A percentile compares a stretch with the other conserved stretches of the same genome.
phyloP scores from a whole-genome alignment of 2,888 invertebrate species.

The Marasmarcha lunaedactyla region DNA sequence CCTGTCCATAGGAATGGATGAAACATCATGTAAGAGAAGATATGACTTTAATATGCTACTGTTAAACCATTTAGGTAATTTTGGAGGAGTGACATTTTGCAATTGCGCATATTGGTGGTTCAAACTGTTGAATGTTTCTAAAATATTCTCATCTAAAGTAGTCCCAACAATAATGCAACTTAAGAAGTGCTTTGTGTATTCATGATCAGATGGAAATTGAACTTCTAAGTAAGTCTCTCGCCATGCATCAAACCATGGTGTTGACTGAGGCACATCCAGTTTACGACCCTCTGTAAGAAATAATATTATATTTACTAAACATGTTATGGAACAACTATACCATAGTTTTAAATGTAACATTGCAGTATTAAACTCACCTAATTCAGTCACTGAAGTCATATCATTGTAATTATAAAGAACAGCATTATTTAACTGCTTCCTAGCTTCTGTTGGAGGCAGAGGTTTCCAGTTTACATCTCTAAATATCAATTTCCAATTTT shows the following conservation, averaged over 20 bases:
- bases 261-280: conserved; percentile 79
- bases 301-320: neutral
- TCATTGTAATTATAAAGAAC: conserved; percentile 73
- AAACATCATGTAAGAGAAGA: conserved; percentile 88
- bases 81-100: conserved; percentile 79
- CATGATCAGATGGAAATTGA: conserved; percentile 93
- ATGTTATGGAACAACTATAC: neutral
- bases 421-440: conserved; percentile 87
- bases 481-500: conserved; percentile 82
- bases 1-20: conserved; percentile 79
- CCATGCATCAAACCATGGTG: conserved; percentile 97
- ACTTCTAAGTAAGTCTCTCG: conserved; percentile 90
- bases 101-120: conserved; percentile 85
- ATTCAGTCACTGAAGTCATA: conserved; percentile 63
- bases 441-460: conserved; percentile 83
- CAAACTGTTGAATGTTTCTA: conserved; percentile 85
- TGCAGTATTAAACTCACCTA: conserved; percentile 45
- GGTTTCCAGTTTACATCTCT: conserved; percentile 86
- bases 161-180: conserved; percentile 85
- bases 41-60: conserved; percentile 87
- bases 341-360: neutral
- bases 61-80: conserved; percentile 86
- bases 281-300: conserved; percentile 57
- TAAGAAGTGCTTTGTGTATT: conserved; percentile 91
- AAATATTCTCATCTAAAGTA: conserved; percentile 79